A percentile compares a stretch with the other conserved stretches of the same genome.
Evolutionary conservation across 64 coral and sea anemone genomes (phyloP).

Genomic region (Pocillopora damicornis): DNA sequence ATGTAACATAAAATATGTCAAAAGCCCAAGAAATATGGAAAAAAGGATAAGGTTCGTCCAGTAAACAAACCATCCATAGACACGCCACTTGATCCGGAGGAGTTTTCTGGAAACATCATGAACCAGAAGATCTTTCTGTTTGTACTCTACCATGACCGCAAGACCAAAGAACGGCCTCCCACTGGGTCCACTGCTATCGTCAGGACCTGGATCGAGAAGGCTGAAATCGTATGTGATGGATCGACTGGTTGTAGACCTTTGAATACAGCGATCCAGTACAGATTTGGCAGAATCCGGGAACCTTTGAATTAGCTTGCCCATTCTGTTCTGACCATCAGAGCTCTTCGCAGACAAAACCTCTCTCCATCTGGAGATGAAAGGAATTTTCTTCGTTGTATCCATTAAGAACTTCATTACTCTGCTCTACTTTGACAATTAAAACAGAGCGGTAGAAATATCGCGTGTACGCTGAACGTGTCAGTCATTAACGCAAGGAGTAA

Average conservation of each 20-base stretch:
- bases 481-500: no score
- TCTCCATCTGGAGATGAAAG: slow-evolving; percentile 7
- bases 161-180: slow-evolving; percentile 23
- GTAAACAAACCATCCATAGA: slow-evolving; percentile 56
- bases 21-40: slow-evolving; percentile 19
- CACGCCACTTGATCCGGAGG: slow-evolving; percentile 48
- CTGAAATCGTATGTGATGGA: slow-evolving; percentile 63
- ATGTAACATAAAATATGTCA: slow-evolving; percentile 24
- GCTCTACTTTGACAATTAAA: background rate
- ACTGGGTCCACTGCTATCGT: slow-evolving; percentile 23
- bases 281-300: slow-evolving; percentile 61
- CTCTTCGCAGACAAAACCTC: slow-evolving; percentile 40
- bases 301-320: slow-evolving; percentile 60
- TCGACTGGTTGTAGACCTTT: background rate
- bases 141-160: slow-evolving; percentile 38
- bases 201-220: slow-evolving; percentile 62
- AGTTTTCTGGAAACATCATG: slow-evolving; percentile 59
- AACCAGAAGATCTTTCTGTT: slow-evolving; percentile 41
- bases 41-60: slow-evolving; percentile 39
- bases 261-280: slow-evolving; percentile 77
- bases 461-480: no score
- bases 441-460: background rate
- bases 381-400: background rate
- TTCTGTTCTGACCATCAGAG: slow-evolving; percentile 47
- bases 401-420: no score